phyloP scores from a whole-genome alignment of 2,113 vertebrate species.

The Prolemur simus region DNA sequence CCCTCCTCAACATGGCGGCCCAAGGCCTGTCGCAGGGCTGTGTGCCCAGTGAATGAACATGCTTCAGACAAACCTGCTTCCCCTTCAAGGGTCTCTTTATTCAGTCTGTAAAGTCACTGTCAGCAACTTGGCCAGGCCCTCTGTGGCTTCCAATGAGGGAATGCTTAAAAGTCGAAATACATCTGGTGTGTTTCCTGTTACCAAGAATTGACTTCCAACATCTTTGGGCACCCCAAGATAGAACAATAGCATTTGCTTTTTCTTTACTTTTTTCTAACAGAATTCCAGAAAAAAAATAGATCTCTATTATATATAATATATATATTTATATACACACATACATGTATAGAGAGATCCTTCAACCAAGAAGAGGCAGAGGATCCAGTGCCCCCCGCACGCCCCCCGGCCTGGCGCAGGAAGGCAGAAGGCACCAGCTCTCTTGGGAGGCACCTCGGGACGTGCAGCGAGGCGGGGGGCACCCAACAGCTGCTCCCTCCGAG shows the following conservation, averaged over 20 bases:
- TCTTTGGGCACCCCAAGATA: neutral
- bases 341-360: neutral
- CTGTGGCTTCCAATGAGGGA: neutral
- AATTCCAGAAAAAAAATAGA: constrained; percentile 74
- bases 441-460: neutral
- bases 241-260: neutral
- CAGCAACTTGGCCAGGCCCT: neutral
- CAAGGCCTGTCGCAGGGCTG: too few relatives aligned
- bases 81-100: constrained; percentile 52
- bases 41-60: neutral
- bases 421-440: neutral
- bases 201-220: neutral
- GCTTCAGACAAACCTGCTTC: neutral
- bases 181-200: neutral
- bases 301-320: constrained; percentile 30
- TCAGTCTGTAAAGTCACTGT: neutral
- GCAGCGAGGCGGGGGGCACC: neutral
- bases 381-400: neutral
- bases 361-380: neutral
- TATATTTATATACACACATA: constrained; percentile 15
- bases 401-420: neutral
- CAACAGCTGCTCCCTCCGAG: neutral
- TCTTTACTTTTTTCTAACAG: constrained; percentile 23
- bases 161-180: neutral
- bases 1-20: neutral